phyloP scores from a whole-genome alignment of 2,888 invertebrate species.

The Troides aeacus region DNA sequence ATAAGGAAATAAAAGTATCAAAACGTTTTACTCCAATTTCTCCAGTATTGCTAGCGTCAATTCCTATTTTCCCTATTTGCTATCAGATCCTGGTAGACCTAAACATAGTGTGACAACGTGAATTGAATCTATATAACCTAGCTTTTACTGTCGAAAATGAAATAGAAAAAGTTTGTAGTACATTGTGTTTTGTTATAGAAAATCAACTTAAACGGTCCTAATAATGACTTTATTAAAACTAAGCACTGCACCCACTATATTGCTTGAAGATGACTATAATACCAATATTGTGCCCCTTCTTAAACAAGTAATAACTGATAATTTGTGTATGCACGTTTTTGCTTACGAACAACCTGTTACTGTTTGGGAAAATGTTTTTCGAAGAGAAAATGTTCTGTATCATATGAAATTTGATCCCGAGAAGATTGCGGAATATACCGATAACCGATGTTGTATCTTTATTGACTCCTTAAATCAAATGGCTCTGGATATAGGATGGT shows the following conservation, averaged over 20 bases:
- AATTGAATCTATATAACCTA: too few relatives aligned
- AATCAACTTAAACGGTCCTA: background rate
- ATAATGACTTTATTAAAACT: conserved; percentile 61
- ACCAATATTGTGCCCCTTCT: conserved; percentile 58
- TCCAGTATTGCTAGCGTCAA: too few relatives aligned
- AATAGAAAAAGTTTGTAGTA: too few relatives aligned
- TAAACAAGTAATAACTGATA: conserved; percentile 45
- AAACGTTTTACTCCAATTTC: too few relatives aligned
- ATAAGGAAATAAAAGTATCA: too few relatives aligned
- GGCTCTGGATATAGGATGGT: conserved; percentile 62
- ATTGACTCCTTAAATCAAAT: conserved; percentile 73
- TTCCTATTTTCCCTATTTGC: too few relatives aligned
- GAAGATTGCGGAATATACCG: conserved; percentile 39
- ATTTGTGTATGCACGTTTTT: conserved; percentile 52
- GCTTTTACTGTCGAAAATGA: too few relatives aligned
- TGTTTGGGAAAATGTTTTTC: conserved; percentile 58
- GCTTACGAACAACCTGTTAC: conserved; percentile 60
- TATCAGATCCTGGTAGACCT: too few relatives aligned
- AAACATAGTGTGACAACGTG: too few relatives aligned
- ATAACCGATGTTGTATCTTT: conserved; percentile 50
- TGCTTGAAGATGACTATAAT: conserved; percentile 64
- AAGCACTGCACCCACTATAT: conserved; percentile 55
- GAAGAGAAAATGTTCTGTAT: conserved; percentile 42
- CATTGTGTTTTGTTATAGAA: too few relatives aligned
- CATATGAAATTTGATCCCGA: conserved; percentile 47